Conservation (phyloP, 2,888 invertebrate species). For the Agriopis marginaria region DNA sequence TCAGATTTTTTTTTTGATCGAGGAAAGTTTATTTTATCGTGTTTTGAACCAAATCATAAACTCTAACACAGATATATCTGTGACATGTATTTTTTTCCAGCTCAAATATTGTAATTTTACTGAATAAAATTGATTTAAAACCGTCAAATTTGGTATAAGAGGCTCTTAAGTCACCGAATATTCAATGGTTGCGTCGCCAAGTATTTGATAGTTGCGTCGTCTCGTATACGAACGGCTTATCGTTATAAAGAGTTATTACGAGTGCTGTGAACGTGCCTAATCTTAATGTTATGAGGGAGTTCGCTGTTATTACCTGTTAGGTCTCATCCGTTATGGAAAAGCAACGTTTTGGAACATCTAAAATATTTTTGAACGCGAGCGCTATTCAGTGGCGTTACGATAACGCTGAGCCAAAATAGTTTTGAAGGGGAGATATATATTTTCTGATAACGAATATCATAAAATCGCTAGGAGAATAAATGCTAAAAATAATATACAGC, state of each 20-base stretch:
- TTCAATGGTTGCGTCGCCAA: not conserved
- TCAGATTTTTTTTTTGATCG: too few species aligned
- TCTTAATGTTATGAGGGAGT: constrained; percentile 38
- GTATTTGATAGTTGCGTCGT: not conserved
- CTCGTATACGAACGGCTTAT: constrained; percentile 10
- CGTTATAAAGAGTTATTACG: constrained; percentile 37
- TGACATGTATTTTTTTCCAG: too few species aligned
- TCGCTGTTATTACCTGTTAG: constrained; percentile 30
- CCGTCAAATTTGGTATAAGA: too few species aligned
- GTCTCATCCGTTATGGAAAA: constrained; percentile 23
- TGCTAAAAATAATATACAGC: too few species aligned
- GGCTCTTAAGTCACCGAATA: too few species aligned
- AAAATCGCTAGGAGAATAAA: constrained; percentile 3
- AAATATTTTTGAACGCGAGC: constrained; percentile 10
- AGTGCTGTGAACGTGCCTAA: constrained; percentile 41
- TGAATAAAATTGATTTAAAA: too few species aligned
- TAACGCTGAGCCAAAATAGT: constrained; percentile 21
- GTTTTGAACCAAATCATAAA: too few species aligned
- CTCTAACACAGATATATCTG: too few species aligned
- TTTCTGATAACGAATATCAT: constrained; percentile 25
- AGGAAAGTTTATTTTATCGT: too few species aligned
- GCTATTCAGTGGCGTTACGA: constrained; percentile 1
- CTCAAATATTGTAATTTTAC: too few species aligned
- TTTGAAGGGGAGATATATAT: constrained; percentile 28
- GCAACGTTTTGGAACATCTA: constrained; percentile 17